Percentiles rank a stretch among this genome's conserved stretches.
These are phyloP conservation scores for Pseudorasbora parva DNA, from an alignment of 2,113 vertebrate species.

Conservation along the genomic window DNA sequence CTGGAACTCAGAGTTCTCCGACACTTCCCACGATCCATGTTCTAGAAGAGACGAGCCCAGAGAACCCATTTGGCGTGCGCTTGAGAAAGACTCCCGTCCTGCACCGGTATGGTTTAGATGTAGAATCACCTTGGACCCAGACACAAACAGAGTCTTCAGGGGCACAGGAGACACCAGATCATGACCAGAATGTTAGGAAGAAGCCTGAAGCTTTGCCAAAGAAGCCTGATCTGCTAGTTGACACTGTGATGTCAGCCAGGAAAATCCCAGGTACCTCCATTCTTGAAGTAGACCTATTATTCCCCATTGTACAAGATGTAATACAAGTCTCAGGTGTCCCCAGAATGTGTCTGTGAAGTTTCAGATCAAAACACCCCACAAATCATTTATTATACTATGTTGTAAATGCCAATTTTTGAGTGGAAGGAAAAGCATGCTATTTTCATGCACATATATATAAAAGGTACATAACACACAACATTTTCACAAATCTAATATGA, in stretches of 20 bases:
- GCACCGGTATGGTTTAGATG: conserved; percentile 74
- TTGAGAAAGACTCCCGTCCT: conserved; percentile 80
- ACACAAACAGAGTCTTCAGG: conserved; percentile 9
- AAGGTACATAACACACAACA: too few species aligned
- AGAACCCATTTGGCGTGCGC: conserved; percentile 83
- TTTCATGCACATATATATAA: too few species aligned
- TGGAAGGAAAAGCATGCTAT: too few species aligned
- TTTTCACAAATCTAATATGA: too few species aligned
- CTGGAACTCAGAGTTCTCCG: conserved; percentile 38
- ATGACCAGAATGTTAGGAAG: conserved; percentile 60
- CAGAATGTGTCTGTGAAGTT: too few species aligned
- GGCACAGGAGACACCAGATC: not conserved
- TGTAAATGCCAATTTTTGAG: too few species aligned
- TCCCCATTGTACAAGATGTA: too few species aligned
- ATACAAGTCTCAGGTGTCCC: too few species aligned
- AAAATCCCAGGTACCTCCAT: conserved; percentile 64
- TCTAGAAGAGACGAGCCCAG: conserved; percentile 59
- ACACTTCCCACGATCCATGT: not conserved
- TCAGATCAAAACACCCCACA: too few species aligned
- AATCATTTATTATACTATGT: too few species aligned
- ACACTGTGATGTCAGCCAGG: conserved; percentile 67
- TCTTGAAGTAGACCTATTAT: not conserved
- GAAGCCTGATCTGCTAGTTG: conserved; percentile 64
- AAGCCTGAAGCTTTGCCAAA: conserved; percentile 66
- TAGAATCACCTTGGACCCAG: conserved; percentile 53